Conservation (phyloP, 2,797 vertebrate species). For the Eulemur mongoz region DNA sequence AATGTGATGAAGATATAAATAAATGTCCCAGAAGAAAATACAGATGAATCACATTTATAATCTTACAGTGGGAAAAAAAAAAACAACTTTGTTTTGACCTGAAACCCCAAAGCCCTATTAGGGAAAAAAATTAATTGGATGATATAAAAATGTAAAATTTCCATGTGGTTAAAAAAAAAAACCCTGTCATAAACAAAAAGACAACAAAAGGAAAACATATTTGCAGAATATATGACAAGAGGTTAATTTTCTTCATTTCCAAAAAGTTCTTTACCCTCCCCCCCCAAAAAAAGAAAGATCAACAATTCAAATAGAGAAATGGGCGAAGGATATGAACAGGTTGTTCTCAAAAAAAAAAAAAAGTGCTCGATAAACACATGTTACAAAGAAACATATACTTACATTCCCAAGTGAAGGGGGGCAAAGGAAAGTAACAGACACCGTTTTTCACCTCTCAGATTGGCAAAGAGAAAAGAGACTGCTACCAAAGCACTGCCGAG, state of each 20-base stretch:
- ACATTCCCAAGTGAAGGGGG: background rate
- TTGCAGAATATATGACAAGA: constrained; percentile 24
- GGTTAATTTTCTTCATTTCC: constrained; percentile 2
- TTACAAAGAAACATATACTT: background rate
- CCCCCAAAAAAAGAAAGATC: background rate
- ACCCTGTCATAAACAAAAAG: background rate
- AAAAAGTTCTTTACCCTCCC: background rate
- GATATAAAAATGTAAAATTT: constrained; percentile 6
- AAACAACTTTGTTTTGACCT: background rate
- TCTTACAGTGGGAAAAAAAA: background rate
- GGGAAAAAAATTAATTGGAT: background rate
- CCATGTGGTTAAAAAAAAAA: background rate
- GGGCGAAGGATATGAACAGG: constrained; percentile 20
- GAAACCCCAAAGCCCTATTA: background rate
- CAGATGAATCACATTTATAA: constrained; percentile 12
- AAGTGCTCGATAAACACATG: background rate
- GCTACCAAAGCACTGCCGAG: background rate
- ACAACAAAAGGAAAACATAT: constrained; percentile 1
- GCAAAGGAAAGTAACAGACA: background rate
- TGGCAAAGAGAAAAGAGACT: background rate
- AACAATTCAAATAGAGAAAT: background rate
- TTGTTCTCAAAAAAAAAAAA: background rate
- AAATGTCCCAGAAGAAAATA: constrained; percentile 45
- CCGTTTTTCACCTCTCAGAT: background rate
- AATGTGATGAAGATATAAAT: background rate